Base-by-base conservation (phyloP, 2,797 vertebrate genomes). In the Hybognathus amarus region DNA sequence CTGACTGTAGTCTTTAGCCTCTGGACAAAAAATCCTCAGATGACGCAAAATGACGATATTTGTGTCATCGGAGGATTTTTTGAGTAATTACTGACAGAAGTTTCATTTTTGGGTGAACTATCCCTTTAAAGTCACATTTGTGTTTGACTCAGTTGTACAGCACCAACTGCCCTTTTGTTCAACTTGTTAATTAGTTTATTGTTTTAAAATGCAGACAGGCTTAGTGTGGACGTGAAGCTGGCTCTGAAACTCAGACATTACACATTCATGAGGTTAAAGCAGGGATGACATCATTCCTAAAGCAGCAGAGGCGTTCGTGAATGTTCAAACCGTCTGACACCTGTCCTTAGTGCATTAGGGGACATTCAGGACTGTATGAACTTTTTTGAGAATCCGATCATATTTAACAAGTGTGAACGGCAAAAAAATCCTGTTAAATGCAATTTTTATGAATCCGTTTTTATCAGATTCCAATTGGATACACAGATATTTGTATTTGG, bases 171-270 rank as follows among this genome's bases (percentile, higher is more conserved):
- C 56, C 50, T 77, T 78, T 78, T 63, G 38, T 77, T 78, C 33
- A 24, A n/a, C 74, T 71, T 52, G 76, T 82, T 87, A 89, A 87
- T 92, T 90, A 90, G 91, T 93, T 93, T 92, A 93, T 93, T 93
- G 89, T 92, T 92, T 87, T 82, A 91, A 74, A 85, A 82, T 86
- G 87, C 79, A 82, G 80, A 79, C 74, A 63, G 42, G 40, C 66
- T 69, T 61, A 50, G 76, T 52, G 30, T 64, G 67, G 52, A 61
- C 52, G 54, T 69, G 52, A 36, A 12, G 68, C 54, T 63, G 24
- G 33, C 50, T 79, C 64, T 56, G 80, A 77, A 52, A 61, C 75
- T 22, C 66, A 83, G 59, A 78, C 85, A 59, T 71, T 76, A 79
- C 68, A 63, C 76, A 63, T 75, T 83, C 78, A 79, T 79, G 50